Conservation (phyloP, 2,797 vertebrate genomes). For the Knipowitschia caucasica region DNA sequence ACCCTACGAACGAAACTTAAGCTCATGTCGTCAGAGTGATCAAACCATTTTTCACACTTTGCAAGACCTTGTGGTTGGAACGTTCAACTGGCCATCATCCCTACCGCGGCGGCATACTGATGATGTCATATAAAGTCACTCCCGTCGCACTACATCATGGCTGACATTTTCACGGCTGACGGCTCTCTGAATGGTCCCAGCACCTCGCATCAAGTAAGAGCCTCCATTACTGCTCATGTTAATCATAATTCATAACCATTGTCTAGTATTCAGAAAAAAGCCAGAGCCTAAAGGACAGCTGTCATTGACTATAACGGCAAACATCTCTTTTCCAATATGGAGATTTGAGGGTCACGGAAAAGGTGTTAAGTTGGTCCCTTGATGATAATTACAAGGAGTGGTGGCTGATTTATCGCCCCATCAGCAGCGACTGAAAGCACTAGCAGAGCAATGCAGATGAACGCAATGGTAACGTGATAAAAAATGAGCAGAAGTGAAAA, state of each 20-base stretch:
- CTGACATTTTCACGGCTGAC: constrained; percentile 75
- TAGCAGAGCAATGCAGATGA: constrained; percentile 68
- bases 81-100: constrained; percentile 50
- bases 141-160: constrained; percentile 62
- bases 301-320: constrained; percentile 35
- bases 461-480: constrained; percentile 79
- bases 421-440: constrained; percentile 61
- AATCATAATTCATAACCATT: constrained; percentile 46
- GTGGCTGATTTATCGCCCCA: constrained; percentile 75
- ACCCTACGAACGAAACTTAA: not conserved
- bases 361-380: constrained; percentile 55
- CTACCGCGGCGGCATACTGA: constrained; percentile 69
- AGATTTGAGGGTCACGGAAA: constrained; percentile 55
- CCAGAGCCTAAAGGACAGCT: constrained; percentile 35
- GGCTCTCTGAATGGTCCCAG: constrained; percentile 52
- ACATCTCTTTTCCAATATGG: constrained; percentile 44
- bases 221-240: constrained; percentile 63
- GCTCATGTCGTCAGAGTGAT: not conserved
- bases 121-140: constrained; percentile 76
- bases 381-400: constrained; percentile 70
- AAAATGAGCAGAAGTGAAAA: constrained; percentile 76
- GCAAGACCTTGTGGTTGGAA: constrained; percentile 51
- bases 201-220: constrained; percentile 52
- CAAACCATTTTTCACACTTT: constrained; percentile 52
- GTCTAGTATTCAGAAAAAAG: constrained; percentile 19